Evolutionary conservation across 2,888 invertebrate genomes (phyloP).

Genomic region (Cynaeus angustus): DNA sequence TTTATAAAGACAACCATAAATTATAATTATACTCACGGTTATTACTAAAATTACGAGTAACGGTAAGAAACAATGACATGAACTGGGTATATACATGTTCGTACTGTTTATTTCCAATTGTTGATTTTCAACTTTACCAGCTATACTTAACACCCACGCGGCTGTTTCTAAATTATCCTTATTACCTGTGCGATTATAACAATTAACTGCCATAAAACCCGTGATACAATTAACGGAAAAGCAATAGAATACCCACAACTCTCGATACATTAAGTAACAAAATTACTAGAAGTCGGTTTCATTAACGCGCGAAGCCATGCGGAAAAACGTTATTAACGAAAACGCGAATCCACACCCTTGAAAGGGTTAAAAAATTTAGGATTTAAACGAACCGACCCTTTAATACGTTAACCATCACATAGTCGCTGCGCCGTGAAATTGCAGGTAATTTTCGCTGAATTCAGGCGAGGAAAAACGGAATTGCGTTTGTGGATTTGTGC

Average conservation of each 20-base stretch:
- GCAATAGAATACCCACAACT: not conserved
- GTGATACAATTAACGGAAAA: too few species aligned
- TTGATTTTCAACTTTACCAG: too few species aligned
- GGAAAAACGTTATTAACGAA: slow-evolving; percentile 55
- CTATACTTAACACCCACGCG: not conserved
- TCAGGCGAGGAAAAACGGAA: slow-evolving; percentile 12
- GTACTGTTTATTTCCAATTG: slow-evolving; percentile 17
- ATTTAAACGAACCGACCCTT: slow-evolving; percentile 35
- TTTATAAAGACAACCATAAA: slow-evolving; percentile 14
- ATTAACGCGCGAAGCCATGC: slow-evolving; percentile 53
- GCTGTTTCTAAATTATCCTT: slow-evolving; percentile 12
- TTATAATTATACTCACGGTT: slow-evolving; percentile 18
- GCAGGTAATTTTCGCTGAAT: slow-evolving; percentile 39
- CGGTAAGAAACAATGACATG: slow-evolving; percentile 25
- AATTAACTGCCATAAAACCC: slow-evolving; percentile 23
- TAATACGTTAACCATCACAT: slow-evolving; percentile 35
- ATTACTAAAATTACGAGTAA: slow-evolving; percentile 40
- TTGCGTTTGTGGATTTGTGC: slow-evolving; percentile 3
- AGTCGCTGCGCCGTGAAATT: slow-evolving; percentile 34
- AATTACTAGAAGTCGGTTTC: slow-evolving; percentile 47
- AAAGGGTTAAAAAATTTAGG: slow-evolving; percentile 42
- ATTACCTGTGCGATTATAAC: slow-evolving; percentile 11
- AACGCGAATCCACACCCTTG: slow-evolving; percentile 42
- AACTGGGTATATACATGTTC: slow-evolving; percentile 22
- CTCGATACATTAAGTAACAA: slow-evolving; percentile 37